phyloP scores from a whole-genome alignment of 1,140 invertebrate species.

The Danaus melanippus region DNA sequence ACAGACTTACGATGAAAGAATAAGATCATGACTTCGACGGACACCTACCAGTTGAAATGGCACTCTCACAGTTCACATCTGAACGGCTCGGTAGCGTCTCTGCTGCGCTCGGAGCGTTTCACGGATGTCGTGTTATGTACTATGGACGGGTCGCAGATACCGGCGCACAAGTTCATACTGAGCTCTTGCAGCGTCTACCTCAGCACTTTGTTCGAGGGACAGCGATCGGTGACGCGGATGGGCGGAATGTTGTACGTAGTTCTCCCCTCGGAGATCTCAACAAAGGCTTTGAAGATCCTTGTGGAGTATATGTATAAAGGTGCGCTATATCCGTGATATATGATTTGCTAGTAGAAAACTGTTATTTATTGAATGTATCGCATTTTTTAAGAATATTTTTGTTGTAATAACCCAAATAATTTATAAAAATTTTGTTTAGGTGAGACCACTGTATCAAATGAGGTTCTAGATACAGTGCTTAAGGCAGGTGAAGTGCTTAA shows the following conservation, averaged over 20 bases:
- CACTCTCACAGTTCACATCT: slow-evolving; percentile 86
- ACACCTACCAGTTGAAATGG: slow-evolving; percentile 91
- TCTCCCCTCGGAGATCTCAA: slow-evolving; percentile 84
- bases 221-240: slow-evolving; percentile 68
- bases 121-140: slow-evolving; percentile 89
- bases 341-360: neutral
- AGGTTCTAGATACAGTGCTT: slow-evolving; percentile 83
- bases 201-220: slow-evolving; percentile 71
- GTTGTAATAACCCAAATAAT: slow-evolving; percentile 1
- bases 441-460: slow-evolving; percentile 88
- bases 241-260: slow-evolving; percentile 80
- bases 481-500: slow-evolving; percentile 85
- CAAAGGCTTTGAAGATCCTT: slow-evolving; percentile 83
- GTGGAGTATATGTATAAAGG: slow-evolving; percentile 90
- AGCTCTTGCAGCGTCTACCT: slow-evolving; percentile 81
- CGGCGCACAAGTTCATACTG: slow-evolving; percentile 89
- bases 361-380: neutral
- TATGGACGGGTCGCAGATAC: slow-evolving; percentile 84
- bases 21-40: slow-evolving; percentile 67
- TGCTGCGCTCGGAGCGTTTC: slow-evolving; percentile 85
- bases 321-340: slow-evolving; percentile 12
- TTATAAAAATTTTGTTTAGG: slow-evolving; percentile 54
- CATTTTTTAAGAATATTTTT: slow-evolving; percentile 3
- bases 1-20: slow-evolving; percentile 16
- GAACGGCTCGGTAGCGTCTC: slow-evolving; percentile 83